phyloP scores from a whole-genome alignment of 2,797 vertebrate genomes.

The Fistularia commersonii region DNA sequence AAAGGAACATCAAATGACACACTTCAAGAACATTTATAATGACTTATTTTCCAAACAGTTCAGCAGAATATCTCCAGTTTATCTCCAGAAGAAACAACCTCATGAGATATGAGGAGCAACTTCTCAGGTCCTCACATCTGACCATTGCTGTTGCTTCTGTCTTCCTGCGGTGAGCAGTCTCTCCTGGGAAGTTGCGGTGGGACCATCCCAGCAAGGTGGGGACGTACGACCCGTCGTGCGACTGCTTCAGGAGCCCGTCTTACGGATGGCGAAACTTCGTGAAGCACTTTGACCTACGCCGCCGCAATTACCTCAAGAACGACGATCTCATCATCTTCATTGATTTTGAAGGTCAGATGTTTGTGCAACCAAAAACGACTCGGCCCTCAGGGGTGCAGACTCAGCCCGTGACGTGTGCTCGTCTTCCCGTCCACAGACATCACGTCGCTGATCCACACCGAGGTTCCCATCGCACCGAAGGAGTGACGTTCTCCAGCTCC shows the following conservation, averaged over 20 bases:
- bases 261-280: slow-evolving; percentile 77
- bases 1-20: no score
- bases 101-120: no score
- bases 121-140: no score
- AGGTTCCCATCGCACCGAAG: slow-evolving; percentile 56
- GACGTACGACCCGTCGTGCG: slow-evolving; percentile 46
- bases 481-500: slow-evolving; percentile 5
- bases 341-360: slow-evolving; percentile 79
- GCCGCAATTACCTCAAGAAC: slow-evolving; percentile 83
- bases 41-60: no score
- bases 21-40: no score
- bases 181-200: slow-evolving; percentile 65
- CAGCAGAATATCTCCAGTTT: no score
- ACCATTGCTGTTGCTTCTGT: no score
- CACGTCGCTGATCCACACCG: slow-evolving; percentile 61
- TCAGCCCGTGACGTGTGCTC: neutral
- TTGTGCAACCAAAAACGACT: neutral
- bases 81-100: no score
- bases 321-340: slow-evolving; percentile 85
- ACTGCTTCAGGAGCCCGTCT: slow-evolving; percentile 55
- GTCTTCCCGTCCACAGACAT: slow-evolving; percentile 53
- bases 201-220: slow-evolving; percentile 77
- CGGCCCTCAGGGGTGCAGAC: neutral
- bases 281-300: slow-evolving; percentile 76
- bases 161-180: slow-evolving; percentile 13